Base-by-base conservation (phyloP, 2,888 invertebrate genomes). In the Stegophylla sp. region DNA sequence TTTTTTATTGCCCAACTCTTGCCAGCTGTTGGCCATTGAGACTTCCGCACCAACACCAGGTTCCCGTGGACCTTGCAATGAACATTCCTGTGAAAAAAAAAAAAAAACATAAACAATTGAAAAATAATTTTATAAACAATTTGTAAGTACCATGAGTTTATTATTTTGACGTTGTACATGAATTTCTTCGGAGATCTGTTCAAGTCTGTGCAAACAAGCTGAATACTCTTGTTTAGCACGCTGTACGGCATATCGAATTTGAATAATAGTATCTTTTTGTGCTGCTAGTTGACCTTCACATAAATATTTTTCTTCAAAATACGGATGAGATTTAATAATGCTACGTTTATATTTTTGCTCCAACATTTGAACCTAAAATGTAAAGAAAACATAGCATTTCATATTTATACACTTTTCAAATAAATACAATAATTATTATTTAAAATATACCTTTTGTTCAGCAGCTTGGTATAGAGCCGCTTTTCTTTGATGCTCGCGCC, bases 131-230 rank as follows among this genome's bases (percentile, higher is more conserved):
- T 7, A n/a, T 41, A 4, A 41, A 20, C 10, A 48, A 76, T 53
- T 48, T 34, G 17, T 26, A 63, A 59, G 12, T 59, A 83, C 83
- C 77, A 79, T 82, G 28, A 77, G 81, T 67, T 81, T 82, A 1
- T 73, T 61, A 69, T 82, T 88, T 86, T 75, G 87, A 85, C 85
- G 88, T 88, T 89, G 89, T 0, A 89, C 87, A 86, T 96, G 95
- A 84, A 96, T 96, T 85, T 96, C 95, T 87, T 96, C 95, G 12
- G 96, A 96, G 83, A 97, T 97, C 84, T 92, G 91, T 86, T 97
- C 97, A 43, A 97, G 88, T 83, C 92, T 92, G 84, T 92, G 92
- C 64, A 97, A 88, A 0, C 96, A 93, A 83, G 91, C 91, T 1
- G 95, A 90, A 87, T 97, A 97, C 67, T 92, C 91, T 83, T 88